phyloP scores from a whole-genome alignment of 2,113 vertebrate genomes.

The Leptobrachium leishanense region DNA sequence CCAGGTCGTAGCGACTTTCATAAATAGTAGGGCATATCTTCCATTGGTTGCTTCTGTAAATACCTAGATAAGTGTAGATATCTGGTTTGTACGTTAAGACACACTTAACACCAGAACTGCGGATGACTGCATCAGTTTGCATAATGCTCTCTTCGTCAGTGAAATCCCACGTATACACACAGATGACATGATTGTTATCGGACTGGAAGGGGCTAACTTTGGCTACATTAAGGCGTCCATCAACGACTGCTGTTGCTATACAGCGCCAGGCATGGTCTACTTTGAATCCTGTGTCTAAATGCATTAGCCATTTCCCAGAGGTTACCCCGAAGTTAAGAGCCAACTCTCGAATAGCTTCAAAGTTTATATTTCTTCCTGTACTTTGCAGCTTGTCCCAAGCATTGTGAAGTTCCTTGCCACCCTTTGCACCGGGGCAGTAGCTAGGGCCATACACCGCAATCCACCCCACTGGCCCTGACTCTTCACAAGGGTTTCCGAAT shows the following conservation, averaged over 20 bases:
- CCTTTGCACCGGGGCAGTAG: constrained; percentile 52
- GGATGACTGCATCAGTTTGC: constrained; percentile 73
- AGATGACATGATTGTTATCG: constrained; percentile 79
- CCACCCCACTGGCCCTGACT: constrained; percentile 77
- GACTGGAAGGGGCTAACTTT: constrained; percentile 79
- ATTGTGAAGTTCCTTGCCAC: constrained; percentile 76
- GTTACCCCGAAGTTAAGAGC: constrained; percentile 82
- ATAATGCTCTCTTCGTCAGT: constrained; percentile 75
- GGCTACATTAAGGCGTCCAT: constrained; percentile 71
- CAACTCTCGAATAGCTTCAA: constrained; percentile 77
- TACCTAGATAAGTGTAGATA: constrained; percentile 85
- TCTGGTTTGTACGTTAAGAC: constrained; percentile 83
- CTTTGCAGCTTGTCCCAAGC: constrained; percentile 79
- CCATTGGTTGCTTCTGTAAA: constrained; percentile 87
- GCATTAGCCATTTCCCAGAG: constrained; percentile 85
- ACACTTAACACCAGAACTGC: constrained; percentile 81
- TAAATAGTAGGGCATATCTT: constrained; percentile 88
- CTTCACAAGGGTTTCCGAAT: constrained; percentile 65
- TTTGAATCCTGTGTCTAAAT: constrained; percentile 85
- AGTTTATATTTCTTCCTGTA: constrained; percentile 71
- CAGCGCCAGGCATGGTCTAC: constrained; percentile 85
- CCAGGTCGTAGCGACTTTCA: constrained; percentile 85
- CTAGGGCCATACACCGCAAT: constrained; percentile 72
- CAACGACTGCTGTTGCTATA: constrained; percentile 74
- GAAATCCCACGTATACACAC: constrained; percentile 82